Base-by-base conservation (phyloP, 2,888 invertebrate genomes). In the Dione juno region DNA sequence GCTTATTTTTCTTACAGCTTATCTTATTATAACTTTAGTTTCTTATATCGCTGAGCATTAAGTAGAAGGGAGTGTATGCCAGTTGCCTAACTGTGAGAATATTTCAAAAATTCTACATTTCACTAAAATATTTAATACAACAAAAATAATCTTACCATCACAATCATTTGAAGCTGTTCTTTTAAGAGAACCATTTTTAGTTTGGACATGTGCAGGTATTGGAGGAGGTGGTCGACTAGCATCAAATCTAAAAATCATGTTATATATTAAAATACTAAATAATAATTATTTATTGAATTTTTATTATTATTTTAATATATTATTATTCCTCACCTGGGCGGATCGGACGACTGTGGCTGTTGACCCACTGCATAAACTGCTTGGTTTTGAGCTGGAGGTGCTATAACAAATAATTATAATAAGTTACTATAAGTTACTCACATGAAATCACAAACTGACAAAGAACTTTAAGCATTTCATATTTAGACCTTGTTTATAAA, bases 171-270 rank as follows among this genome's bases (percentile, higher is more conserved):
- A 69, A 19, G 70, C 28, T 66, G 77, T 14, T 53, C 86, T 78
- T 77, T 87, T 88, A 0, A 76, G n/a, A 6, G 73, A 66, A 50
- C 76, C 76, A 75, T 71, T 82, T 71, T 74, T 77, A 16, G 76
- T 37, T 59, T 75, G 75, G 40, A 74, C 57, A 35, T 71, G 77
- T 58, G 72, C 59, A 8, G 80, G 80, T 35, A 88, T 63, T 19
- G 84, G 81, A 0, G 90, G 90, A 3, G 91, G 91, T 10, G 90
- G 91, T 63, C 78, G 82, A 40, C 81, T 84, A 1, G 86, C 81
- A 75, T 89, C 88, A 79, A 86, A 88, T 64, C 90, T 90, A 59
- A 75, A 63, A 78, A 21, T 37, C n/a, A 8, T 13, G 19, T 16
- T 16, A 40, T 1, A 40, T 3, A 40, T 50, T 50, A 40, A 45